Evolutionary conservation across 2,888 invertebrate species (phyloP).

Genomic region (Drosophila quinaria): DNA sequence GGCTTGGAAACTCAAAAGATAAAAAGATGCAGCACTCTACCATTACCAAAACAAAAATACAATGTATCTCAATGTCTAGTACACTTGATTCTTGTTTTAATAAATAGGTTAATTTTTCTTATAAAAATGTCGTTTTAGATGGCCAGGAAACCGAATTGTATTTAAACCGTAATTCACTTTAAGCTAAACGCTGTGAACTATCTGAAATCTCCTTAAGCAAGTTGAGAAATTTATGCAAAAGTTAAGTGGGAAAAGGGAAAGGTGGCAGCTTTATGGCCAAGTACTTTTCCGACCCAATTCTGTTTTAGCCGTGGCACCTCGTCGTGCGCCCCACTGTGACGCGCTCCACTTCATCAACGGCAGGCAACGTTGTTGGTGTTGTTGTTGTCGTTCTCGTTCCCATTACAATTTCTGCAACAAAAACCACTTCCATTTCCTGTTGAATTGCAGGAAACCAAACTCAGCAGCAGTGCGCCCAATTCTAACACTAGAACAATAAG

Average conservation of each 20-base stretch:
- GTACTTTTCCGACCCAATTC: conserved; percentile 21
- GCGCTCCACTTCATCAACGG: conserved; percentile 53
- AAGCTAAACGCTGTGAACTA: background rate
- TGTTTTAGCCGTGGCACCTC: conserved; percentile 7
- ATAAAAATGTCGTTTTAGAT: background rate
- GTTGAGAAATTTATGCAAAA: background rate
- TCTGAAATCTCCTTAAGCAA: background rate
- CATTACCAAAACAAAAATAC: background rate
- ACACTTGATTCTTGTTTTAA: background rate
- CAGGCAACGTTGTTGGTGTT: conserved; percentile 6
- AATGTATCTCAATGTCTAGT: background rate
- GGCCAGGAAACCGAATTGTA: background rate
- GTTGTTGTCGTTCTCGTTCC: conserved; percentile 15
- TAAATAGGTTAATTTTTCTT: background rate
- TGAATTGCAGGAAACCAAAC: conserved; percentile 57
- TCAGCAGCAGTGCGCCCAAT: conserved; percentile 39
- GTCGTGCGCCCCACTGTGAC: conserved; percentile 43
- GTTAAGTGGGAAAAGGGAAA: background rate
- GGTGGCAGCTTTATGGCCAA: conserved; percentile 1
- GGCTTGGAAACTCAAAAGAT: background rate
- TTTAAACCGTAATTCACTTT: background rate
- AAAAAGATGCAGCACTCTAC: background rate
- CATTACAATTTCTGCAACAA: conserved; percentile 58
- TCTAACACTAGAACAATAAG: conserved; percentile 62
- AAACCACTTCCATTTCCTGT: conserved; percentile 76